phyloP scores from a whole-genome alignment of 2,113 vertebrate species.

The Anarrhichthys ocellatus region DNA sequence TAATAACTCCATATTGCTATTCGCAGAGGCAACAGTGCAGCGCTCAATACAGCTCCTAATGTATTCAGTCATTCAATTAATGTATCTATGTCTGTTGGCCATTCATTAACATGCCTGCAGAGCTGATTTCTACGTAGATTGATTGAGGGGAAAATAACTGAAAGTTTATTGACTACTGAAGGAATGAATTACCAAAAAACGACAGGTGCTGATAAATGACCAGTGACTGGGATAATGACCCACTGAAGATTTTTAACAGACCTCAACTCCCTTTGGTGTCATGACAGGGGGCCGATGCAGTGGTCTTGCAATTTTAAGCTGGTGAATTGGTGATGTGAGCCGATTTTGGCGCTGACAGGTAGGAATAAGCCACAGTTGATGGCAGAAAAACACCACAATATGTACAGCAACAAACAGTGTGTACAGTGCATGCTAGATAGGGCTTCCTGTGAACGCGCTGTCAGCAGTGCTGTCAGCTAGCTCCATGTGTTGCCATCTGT shows the following conservation, averaged over 20 bases:
- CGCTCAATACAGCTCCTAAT: constrained; percentile 69
- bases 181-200: constrained; percentile 73
- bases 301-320: constrained; percentile 47
- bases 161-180: constrained; percentile 74
- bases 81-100: constrained; percentile 62
- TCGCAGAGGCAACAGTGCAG: constrained; percentile 56
- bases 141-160: constrained; percentile 73
- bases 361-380: constrained; percentile 54
- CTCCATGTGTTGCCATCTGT: constrained; percentile 79
- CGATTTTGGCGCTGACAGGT: constrained; percentile 50
- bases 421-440: constrained; percentile 58
- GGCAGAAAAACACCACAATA: constrained; percentile 66
- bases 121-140: constrained; percentile 68
- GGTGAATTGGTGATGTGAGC: constrained; percentile 41
- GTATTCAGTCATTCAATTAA: constrained; percentile 77
- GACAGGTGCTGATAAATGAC: constrained; percentile 74
- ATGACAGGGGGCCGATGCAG: constrained; percentile 39
- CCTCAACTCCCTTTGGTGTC: constrained; percentile 44
- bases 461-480: constrained; percentile 77
- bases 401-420: constrained; percentile 64
- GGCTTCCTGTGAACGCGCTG: constrained; percentile 69
- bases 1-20: constrained; percentile 66
- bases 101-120: constrained; percentile 69
- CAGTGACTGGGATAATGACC: constrained; percentile 61
- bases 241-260: constrained; percentile 63